These are phyloP conservation scores for Tenualosa thibaudeaui DNA, from an alignment of 2,797 vertebrate species.

Conservation along the genomic window DNA sequence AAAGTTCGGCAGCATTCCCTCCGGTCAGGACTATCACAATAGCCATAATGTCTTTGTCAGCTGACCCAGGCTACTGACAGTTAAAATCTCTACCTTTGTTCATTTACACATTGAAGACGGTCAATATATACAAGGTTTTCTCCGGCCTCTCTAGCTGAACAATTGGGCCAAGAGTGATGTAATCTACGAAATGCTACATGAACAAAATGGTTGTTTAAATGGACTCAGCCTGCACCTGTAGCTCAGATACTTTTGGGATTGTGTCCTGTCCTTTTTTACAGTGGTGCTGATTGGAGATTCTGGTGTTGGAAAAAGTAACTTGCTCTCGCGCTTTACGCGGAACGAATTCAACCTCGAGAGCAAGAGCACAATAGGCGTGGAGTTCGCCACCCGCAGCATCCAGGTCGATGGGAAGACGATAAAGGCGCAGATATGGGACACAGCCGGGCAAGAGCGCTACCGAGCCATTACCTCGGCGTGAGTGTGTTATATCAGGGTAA, in stretches of 20 bases:
- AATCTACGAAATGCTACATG: background rate
- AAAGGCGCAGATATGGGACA: slow-evolving; percentile 99
- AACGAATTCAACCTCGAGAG: slow-evolving; percentile 98
- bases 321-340: slow-evolving; percentile 92
- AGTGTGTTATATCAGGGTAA: slow-evolving; percentile 59
- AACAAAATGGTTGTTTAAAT: background rate
- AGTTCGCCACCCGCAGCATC: slow-evolving; percentile 96
- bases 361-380: slow-evolving; percentile 97
- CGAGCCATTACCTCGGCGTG: slow-evolving; percentile 97
- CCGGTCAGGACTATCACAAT: slow-evolving; percentile 26
- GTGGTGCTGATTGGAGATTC: slow-evolving; percentile 97
- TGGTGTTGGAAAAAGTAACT: slow-evolving; percentile 95
- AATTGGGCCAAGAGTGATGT: too few species aligned
- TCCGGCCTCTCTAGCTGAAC: too few species aligned
- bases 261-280: slow-evolving; percentile 54
- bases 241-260: background rate
- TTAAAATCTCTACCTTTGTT: background rate
- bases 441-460: slow-evolving; percentile 94
- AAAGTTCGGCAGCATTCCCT: slow-evolving; percentile 68
- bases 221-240: background rate
- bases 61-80: background rate
- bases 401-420: slow-evolving; percentile 98
- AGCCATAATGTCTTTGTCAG: background rate
- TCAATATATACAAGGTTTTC: too few species aligned
- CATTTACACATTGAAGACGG: too few species aligned